phyloP scores from a whole-genome alignment of 2,797 vertebrate species.

The Eremophila alpestris region DNA sequence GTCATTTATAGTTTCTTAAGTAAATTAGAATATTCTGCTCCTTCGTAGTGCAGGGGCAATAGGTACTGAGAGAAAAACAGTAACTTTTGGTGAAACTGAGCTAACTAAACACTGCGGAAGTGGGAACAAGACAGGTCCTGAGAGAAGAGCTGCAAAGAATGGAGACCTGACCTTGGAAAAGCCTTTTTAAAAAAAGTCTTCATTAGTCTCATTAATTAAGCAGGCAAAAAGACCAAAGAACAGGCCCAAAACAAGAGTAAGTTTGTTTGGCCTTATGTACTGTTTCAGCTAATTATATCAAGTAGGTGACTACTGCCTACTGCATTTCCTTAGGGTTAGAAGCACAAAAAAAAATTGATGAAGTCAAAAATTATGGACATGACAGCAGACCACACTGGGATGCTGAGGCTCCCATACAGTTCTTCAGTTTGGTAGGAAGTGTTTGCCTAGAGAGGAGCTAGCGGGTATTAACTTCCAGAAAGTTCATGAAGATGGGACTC shows the following conservation, averaged over 20 bases:
- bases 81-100: conserved; percentile 46
- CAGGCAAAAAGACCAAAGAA: background rate
- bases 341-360: background rate
- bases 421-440: background rate
- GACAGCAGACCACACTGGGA: background rate
- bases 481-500: background rate
- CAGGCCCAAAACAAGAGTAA: conserved; percentile 2
- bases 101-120: background rate
- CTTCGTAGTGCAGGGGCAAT: background rate
- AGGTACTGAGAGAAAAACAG: conserved; percentile 26
- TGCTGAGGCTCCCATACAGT: background rate
- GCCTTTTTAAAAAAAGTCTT: background rate
- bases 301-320: background rate
- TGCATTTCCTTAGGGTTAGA: background rate
- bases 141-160: background rate
- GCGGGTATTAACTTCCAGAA: background rate
- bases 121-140: background rate
- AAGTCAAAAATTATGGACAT: background rate
- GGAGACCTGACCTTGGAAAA: background rate
- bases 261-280: background rate
- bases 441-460: background rate
- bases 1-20: conserved; percentile 55
- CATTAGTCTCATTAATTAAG: conserved; percentile 44
- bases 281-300: conserved; percentile 23
- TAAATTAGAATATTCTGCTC: conserved; percentile 58